Base-by-base conservation (phyloP, 2,797 vertebrate genomes). In the Scyliorhinus canicula region DNA sequence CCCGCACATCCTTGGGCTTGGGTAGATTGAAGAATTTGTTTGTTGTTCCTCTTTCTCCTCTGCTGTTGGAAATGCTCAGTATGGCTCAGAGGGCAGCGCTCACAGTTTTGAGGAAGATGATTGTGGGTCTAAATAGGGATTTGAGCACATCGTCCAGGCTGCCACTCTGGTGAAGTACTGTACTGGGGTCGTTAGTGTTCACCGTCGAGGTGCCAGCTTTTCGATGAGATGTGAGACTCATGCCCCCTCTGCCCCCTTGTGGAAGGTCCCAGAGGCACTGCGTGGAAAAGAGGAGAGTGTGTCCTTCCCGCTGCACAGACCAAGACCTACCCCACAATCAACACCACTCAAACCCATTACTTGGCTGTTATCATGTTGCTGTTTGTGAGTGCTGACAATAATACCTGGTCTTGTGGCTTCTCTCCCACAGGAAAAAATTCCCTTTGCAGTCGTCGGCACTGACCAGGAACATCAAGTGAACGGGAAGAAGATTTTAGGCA, bases 391-490 rank as follows among this genome's bases (percentile, higher is more conserved):
- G 1, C 12, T 88, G 14, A 60, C 12, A 16, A 7, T 44, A 24
- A 44, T 44, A 9, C 4, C 21, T 91, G 67, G 19, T 71, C 31
- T 60, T 95, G 77, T 67, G n/a, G 47, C 52, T 67, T 95, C 44
- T 52, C 12, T 85, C 0, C 4, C 35, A 0, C 96, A 99, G 99
- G 98, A 99, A 95, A 98, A 97, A 95, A 99, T 99, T 96, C 99
- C 99, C 0, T 99, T 99, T 0, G 99, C 99, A 0, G 99, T 99
- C 95, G 99, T 99, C 1, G 99, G 99, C 86, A 99, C 99, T 0
- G 98, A 99, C 96, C 98, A 97, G 96, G 99, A 99, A 95, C 98
- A 99, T 96, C 97, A 99, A 95, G 98, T 99, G 96, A 98, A 99
- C 0, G 99, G 99, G 95, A 98, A 98, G 96, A 98, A 98, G 94